A percentile compares a stretch with the other conserved stretches of the same genome.
phyloP scores from a whole-genome alignment of 2,113 vertebrate species.

The Carassius gibelio region DNA sequence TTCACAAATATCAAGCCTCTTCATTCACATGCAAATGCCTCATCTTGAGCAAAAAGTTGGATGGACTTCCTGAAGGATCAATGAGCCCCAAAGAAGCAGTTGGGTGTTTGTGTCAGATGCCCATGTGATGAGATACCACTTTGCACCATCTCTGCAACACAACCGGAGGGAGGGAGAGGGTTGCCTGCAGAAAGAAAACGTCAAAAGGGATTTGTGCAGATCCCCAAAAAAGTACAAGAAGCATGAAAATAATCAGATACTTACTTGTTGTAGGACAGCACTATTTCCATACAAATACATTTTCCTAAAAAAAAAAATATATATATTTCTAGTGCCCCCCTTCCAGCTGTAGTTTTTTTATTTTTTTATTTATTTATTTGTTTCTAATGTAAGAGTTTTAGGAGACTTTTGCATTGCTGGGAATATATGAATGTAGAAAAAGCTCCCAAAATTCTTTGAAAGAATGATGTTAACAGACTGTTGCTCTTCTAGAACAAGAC shows the following conservation, averaged over 20 bases:
- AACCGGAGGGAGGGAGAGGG: not conserved
- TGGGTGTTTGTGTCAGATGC: conserved; percentile 40
- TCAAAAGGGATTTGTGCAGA: conserved; percentile 54
- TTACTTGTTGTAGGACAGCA: conserved; percentile 40
- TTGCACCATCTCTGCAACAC: conserved; percentile 7
- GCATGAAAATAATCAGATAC: conserved; percentile 52
- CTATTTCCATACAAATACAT: conserved; percentile 55
- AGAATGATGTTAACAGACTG: not conserved
- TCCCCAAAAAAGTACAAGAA: conserved; percentile 41
- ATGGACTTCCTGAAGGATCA: conserved; percentile 58
- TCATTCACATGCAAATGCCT: conserved; percentile 57
- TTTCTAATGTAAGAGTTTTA: conserved; percentile 16
- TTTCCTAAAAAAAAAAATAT: conserved; percentile 10
- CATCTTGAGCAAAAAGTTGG: conserved; percentile 35
- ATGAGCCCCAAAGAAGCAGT: conserved; percentile 54
- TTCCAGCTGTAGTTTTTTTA: not conserved
- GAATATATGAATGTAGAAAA: not conserved
- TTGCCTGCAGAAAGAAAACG: conserved; percentile 1
- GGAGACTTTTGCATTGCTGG: not conserved
- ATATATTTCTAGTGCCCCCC: not conserved
- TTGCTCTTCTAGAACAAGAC: not conserved
- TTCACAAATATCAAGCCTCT: conserved; percentile 56
- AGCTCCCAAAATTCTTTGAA: not conserved
- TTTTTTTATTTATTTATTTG: too few relatives aligned
- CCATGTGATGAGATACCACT: conserved; percentile 37